A percentile compares a stretch with the other conserved stretches of the same genome.
These are phyloP conservation scores for Masticophis lateralis DNA, from an alignment of 2,797 vertebrate genomes.

Conservation along the genomic window DNA sequence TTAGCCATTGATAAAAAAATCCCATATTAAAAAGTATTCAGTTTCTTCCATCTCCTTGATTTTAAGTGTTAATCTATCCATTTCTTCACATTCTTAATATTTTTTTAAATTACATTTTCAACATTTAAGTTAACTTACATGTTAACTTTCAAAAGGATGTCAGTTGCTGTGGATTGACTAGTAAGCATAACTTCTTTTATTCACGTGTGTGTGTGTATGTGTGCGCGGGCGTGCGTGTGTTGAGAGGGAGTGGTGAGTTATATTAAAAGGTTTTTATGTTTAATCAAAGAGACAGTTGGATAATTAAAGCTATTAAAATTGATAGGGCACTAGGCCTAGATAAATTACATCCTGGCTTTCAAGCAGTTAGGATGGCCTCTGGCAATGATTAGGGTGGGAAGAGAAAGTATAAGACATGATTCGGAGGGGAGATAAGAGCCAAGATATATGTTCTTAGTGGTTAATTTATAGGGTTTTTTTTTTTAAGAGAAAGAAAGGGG, in stretches of 20 bases:
- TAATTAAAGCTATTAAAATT: conserved; percentile 60
- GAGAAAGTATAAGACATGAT: conserved; percentile 23
- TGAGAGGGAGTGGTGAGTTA: conserved; percentile 41
- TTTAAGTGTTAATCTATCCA: no score
- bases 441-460: neutral
- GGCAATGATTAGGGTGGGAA: conserved; percentile 51
- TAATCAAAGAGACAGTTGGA: conserved; percentile 60
- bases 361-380: conserved; percentile 34
- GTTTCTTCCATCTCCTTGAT: no score
- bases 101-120: no score
- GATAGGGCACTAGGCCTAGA: conserved; percentile 58
- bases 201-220: neutral
- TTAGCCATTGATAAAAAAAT: no score
- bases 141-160: conserved; percentile 44
- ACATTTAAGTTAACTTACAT: conserved; percentile 27
- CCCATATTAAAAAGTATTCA: no score
- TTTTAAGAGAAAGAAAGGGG: neutral
- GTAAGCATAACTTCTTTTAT: conserved; percentile 38
- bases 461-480: neutral
- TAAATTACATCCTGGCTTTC: conserved; percentile 49
- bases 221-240: neutral
- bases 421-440: neutral
- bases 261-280: conserved; percentile 52
- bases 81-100: no score
- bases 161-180: conserved; percentile 32